Base-by-base conservation (phyloP, 1,140 invertebrate species). In the Papilio helenus region DNA sequence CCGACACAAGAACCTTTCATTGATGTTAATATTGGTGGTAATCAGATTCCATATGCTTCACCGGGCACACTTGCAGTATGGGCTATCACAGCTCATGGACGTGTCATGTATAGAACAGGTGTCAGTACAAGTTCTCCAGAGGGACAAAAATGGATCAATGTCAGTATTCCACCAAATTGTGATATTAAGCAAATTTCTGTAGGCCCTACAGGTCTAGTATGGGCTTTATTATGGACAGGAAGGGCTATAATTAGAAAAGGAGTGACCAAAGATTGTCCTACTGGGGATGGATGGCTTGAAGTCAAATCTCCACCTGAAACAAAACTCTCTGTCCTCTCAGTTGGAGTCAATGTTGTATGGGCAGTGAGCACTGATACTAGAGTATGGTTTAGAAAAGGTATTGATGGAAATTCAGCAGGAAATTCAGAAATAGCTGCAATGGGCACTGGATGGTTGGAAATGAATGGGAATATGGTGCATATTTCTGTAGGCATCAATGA, bases 381-480 rank as follows among this genome's bases (percentile, higher is more conserved):
- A 87, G 97, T 98, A n/a, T 99, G 98, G 98, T 98, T 98, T 90
- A 95, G 98, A 83, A 97, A 98, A 93, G 98, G 98, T 34, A 96
- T 98, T 29, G 96, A 97, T 90, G 96, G 97, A 7, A 96, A 96
- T 86, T 95, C 95, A 80, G 95, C 96, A 42, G 96, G 96, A 23
- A 93, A 96, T 78, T 97, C 96, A 84, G 97, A 97, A 91, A 96
- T 96, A 87, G 92, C 97, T 71, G 96, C 97, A 39, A 96, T 96
- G 85, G 97, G 97, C 3, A 96, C 95, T 90, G 96, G 97, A 34
- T 98, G 97, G 98, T 96, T 97, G 81, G 97, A 97, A 95, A 96
- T 99, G 96, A 97, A 97, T 86, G 98, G 97, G 44, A 96, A 97
- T 91, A 97, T 99, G 96, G 96, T 96, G 39, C 94, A 97, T 81